phyloP scores from a whole-genome alignment of 2,113 vertebrate species.

The Desmodus rotundus region DNA sequence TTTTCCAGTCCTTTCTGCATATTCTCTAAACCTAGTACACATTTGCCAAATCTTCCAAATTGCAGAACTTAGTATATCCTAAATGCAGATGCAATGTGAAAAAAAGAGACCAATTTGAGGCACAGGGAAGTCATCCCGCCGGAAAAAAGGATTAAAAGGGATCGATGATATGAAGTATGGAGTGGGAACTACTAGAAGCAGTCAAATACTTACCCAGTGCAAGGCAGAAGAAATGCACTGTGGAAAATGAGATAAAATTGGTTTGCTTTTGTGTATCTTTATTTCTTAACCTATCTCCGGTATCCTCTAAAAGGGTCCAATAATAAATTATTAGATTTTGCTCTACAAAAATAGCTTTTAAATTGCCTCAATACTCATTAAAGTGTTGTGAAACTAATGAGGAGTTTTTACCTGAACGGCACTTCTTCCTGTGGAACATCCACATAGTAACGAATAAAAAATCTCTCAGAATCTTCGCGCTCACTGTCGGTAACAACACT shows the following conservation, averaged over 20 bases:
- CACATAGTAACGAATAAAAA: constrained; percentile 94
- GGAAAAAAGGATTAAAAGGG: background rate
- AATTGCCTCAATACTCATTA: background rate
- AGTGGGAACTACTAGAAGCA: background rate
- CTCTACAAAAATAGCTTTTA: background rate
- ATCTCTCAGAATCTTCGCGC: constrained; percentile 94
- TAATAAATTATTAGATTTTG: background rate
- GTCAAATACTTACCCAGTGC: background rate
- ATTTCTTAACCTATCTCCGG: background rate
- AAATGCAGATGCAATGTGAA: background rate
- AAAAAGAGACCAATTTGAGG: background rate
- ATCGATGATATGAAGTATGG: background rate
- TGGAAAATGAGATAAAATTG: background rate
- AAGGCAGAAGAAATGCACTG: constrained; percentile 2
- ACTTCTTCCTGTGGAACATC: constrained; percentile 89
- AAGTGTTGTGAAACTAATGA: background rate
- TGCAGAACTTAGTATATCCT: background rate
- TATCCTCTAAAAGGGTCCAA: background rate
- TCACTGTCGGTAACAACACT: constrained; percentile 89
- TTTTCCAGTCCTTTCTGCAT: background rate
- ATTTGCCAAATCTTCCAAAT: background rate
- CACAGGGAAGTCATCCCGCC: background rate
- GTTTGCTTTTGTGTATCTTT: background rate
- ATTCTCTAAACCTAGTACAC: background rate
- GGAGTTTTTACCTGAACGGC: constrained; percentile 85